Evolutionary conservation across 30 jellyfish, hydroid and myxozoan genomes (phyloP), one percentile per base, ranked within the genome.

Genomic region (Clytia hemisphaerica): DNA sequence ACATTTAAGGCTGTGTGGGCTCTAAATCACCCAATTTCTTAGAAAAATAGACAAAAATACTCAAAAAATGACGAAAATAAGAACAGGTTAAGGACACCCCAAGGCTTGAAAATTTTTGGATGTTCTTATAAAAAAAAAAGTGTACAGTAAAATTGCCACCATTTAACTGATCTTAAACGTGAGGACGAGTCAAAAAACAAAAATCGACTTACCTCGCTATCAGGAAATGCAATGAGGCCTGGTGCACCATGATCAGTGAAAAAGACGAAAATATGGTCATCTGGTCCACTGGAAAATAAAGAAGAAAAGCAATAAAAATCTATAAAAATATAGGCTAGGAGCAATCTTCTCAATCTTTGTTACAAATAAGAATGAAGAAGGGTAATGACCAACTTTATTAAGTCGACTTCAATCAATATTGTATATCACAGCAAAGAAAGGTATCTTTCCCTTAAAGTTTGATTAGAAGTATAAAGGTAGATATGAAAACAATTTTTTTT

Each of bases 161-260:
- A n/a, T n/a, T n/a, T n/a, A n/a, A n/a, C n/a, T n/a, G n/a, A n/a
- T n/a, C n/a, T n/a, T n/a, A n/a, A n/a, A n/a, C n/a, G n/a, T n/a
- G n/a, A n/a, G n/a, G n/a, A n/a, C n/a, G n/a, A n/a, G n/a, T 14
- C 16, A 22, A 30, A 57, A 1, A 57, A n/a, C 25, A 7, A 16
- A 22, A 22, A 21, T 5, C 6, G 24, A 1, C 50, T 44, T 58
- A 85, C 95, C 80, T 77, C 94, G 18, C 84, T 80, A 32, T 29
- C 1, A 45, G 98, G 98, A 55, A 89, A 89, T 0, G 98, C 98
- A 67, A 89, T 60, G 42, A 89, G 31, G 22, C 93, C 93, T 27
- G 98, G 98, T 25, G 98, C 98, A 27, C 98, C 98, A 81, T 89
- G 98, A 68, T 89, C 98, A 80, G 98, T 89, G 81, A 89, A 89